These are phyloP conservation scores for Drosophila mercatorum DNA, from an alignment of 2,888 invertebrate genomes.

Conservation along the genomic window DNA sequence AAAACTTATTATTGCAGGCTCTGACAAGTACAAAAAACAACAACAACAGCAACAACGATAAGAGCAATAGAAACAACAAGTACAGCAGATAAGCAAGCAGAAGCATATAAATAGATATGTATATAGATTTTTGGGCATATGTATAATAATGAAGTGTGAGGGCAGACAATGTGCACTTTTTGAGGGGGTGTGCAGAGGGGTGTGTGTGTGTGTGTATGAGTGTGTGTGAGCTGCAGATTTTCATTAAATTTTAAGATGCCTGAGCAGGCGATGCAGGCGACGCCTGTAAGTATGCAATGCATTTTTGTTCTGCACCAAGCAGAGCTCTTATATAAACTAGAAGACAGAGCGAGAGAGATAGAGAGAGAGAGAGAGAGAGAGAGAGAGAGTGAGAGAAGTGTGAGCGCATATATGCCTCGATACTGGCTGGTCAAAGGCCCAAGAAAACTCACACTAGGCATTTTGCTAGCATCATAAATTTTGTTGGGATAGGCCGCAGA, in stretches of 20 bases:
- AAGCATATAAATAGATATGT: conserved; percentile 34
- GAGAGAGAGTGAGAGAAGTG: not conserved
- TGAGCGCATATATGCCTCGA: conserved; percentile 38
- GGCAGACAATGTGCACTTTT: conserved; percentile 29
- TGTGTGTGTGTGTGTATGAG: conserved; percentile 18
- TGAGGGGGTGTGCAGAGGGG: conserved; percentile 6
- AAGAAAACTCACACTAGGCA: conserved; percentile 74
- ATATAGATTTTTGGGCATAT: conserved; percentile 57
- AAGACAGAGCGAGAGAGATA: not conserved
- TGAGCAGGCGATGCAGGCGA: conserved; percentile 38
- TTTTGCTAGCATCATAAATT: conserved; percentile 54
- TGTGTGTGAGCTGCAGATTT: conserved; percentile 60
- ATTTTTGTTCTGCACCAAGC: conserved; percentile 68
- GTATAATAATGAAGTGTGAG: conserved; percentile 57
- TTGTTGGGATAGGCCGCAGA: conserved; percentile 30
- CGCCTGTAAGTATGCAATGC: conserved; percentile 63
- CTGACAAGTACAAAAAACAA: conserved; percentile 74
- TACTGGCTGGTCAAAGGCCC: conserved; percentile 69
- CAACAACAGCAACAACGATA: conserved; percentile 52
- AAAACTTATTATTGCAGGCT: conserved; percentile 79
- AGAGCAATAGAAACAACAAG: conserved; percentile 55
- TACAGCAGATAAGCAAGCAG: conserved; percentile 27
- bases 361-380: not conserved
- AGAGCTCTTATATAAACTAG: conserved; percentile 37
- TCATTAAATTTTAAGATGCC: conserved; percentile 81